phyloP scores from a whole-genome alignment of 2,888 invertebrate genomes.

The Sinotaia quadrata region DNA sequence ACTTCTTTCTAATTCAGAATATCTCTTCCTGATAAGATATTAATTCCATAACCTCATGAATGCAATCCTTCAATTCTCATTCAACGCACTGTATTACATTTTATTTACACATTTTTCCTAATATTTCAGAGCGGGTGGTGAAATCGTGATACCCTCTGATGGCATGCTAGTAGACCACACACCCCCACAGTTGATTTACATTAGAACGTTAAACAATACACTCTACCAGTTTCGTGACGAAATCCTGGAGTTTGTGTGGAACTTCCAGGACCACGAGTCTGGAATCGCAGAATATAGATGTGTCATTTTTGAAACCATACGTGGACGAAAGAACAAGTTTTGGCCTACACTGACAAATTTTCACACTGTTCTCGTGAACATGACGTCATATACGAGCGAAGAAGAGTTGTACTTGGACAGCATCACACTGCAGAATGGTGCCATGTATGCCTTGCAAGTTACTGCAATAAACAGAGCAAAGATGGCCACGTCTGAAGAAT shows the following conservation, averaged over 20 bases:
- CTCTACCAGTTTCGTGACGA: constrained; percentile 13
- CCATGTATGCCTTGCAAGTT: constrained; percentile 37
- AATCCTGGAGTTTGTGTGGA: constrained; percentile 26
- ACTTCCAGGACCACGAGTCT: constrained; percentile 25
- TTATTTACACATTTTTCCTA: background rate
- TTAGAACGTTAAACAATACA: constrained; percentile 5
- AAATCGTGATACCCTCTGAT: constrained; percentile 7
- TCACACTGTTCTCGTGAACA: background rate
- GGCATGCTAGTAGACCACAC: constrained; percentile 21
- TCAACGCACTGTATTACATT: background rate
- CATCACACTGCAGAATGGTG: constrained; percentile 32
- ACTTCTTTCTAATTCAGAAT: too few relatives aligned
- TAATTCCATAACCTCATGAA: too few relatives aligned
- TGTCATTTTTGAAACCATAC: background rate
- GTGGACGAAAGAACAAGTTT: constrained; percentile 6
- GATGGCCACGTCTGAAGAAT: constrained; percentile 40
- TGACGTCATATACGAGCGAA: background rate
- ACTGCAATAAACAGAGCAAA: constrained; percentile 39
- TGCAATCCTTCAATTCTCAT: too few relatives aligned
- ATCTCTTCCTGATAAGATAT: too few relatives aligned
- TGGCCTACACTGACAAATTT: constrained; percentile 7
- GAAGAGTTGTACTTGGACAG: background rate
- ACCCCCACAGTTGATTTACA: constrained; percentile 6
- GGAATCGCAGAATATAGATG: constrained; percentile 29
- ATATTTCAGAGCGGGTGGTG: constrained; percentile 17